These are phyloP conservation scores for Nephrotoma flavescens DNA, from an alignment of 2,888 invertebrate species.

Conservation along the genomic window DNA sequence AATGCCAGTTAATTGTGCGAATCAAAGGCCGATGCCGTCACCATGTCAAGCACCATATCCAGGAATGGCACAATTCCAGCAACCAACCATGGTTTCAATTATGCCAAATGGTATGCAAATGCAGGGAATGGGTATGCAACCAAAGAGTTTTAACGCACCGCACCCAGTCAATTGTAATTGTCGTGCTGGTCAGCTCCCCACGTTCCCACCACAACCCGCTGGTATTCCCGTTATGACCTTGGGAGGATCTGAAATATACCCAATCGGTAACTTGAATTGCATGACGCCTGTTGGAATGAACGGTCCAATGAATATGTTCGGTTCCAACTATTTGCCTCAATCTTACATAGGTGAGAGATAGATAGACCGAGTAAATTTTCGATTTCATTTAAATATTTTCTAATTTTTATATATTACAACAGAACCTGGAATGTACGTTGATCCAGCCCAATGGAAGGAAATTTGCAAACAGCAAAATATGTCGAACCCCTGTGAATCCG, in stretches of 20 bases:
- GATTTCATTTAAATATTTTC: background rate
- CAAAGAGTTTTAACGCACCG: background rate
- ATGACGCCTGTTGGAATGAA: background rate
- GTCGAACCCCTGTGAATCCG: too few species aligned
- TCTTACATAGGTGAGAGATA: background rate
- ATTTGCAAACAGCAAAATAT: background rate
- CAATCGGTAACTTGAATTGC: background rate
- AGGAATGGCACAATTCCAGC: background rate
- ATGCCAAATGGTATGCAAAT: background rate
- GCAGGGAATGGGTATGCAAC: background rate
- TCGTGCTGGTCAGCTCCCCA: background rate
- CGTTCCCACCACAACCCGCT: background rate
- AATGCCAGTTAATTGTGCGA: background rate
- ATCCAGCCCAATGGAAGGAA: background rate
- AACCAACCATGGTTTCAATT: background rate
- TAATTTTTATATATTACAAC: background rate
- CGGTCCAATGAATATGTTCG: background rate
- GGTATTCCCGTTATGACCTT: background rate
- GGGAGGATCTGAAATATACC: background rate
- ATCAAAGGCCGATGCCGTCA: too few species aligned
- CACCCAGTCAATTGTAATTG: background rate
- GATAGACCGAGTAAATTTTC: background rate
- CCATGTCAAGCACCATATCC: background rate
- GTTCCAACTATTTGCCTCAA: background rate
- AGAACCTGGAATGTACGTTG: background rate